Base-by-base conservation (phyloP, 2,113 vertebrate genomes). In the Gasterosteus nipponicus region DNA sequence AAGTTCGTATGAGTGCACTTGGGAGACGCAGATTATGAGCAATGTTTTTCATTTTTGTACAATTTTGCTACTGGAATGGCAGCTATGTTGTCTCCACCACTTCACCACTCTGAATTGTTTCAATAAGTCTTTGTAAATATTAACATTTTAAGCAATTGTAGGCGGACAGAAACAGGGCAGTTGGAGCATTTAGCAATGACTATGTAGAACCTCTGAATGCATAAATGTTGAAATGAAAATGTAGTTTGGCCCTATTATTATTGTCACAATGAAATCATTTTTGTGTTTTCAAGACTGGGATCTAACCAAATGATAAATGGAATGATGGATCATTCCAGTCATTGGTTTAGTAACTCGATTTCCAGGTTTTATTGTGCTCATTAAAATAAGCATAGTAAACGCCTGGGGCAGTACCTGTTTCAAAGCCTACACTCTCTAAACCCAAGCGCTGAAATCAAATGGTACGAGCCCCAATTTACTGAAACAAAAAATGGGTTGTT, bases 141-240 rank as follows among this genome's bases (percentile, higher is more conserved):
- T 39, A 2, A 46, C 35, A 18, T 63, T 39, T 57, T 33, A 12
- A 31, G 19, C 12, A n/a, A 38, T 18, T 29, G n/a, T 31, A 19
- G 8, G 9, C 18, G 56, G 22, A 11, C 2, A 44, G 39, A 7
- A 69, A 35, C 33, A 33, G 38, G 59, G 31, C 39, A 39, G 69
- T 9, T 69, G 19, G 7, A 46, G 10, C 53, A 38, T 38, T 42
- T 54, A 35, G 12, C 33, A 44, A 33, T 59, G 39, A 63, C 1
- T 44, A 53, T 49, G 65, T 61, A 59, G 53, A 29, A 26, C 44
- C 0, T 83, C 62, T 77, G 59, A 69, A 80, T 35, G 46, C 60
- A 70, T 18, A 59, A 51, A 67, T 75, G 22, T 66, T 51, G 26
- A 15, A 29, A 75, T 68, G 16, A 39, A 63, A 33, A 59, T 39